Base-by-base conservation (phyloP, 2,888 invertebrate species). In the Drosophila leonis region DNA sequence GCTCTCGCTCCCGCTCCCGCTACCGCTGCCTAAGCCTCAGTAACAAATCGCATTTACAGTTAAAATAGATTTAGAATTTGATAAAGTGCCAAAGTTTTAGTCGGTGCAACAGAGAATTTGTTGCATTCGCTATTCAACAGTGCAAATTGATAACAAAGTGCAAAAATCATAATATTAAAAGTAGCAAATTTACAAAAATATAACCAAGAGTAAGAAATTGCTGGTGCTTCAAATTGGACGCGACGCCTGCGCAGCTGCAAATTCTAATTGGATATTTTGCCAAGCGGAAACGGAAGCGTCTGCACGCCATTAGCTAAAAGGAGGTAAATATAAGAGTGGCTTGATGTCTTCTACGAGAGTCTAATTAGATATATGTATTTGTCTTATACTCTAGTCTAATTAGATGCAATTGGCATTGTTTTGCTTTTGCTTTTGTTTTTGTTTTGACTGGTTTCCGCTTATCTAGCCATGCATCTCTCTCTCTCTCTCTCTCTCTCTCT, bases 191-290 rank as follows among this genome's bases (percentile, higher is more conserved):
- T 46, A 39, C 33, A 39, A 37, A 35, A 46, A 52, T 46, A 35
- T 7, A 49, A 31, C 54, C 54, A 56, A 54, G 46, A 49, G 70
- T 8, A 29, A 35, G 70, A 59, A 37, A 33, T 55, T 51, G 18
- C 33, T 18, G 37, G 35, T 29, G 46, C 51, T 37, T 46, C 75
- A 56, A 18, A 68, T 59, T 12, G 37, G 13, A 54, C 54, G 54
- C 39, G 82, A 88, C 87, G 87, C 84, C 78, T 87, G 84, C 83
- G 89, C 83, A 86, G 86, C 86, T 82, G 71, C 73, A 61, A 73
- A 68, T 83, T 89, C 87, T 76, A 78, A 78, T 84, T 89, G 89
- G 84, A 84, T 89, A 81, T 62, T 68, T 63, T 64, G 60, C 65
- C 27, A 27, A 68, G 65, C 74, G 82, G 74, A 81, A 81, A 72